Evolutionary conservation across 2,113 vertebrate genomes (phyloP).

Genomic region (Macquaria australasica): DNA sequence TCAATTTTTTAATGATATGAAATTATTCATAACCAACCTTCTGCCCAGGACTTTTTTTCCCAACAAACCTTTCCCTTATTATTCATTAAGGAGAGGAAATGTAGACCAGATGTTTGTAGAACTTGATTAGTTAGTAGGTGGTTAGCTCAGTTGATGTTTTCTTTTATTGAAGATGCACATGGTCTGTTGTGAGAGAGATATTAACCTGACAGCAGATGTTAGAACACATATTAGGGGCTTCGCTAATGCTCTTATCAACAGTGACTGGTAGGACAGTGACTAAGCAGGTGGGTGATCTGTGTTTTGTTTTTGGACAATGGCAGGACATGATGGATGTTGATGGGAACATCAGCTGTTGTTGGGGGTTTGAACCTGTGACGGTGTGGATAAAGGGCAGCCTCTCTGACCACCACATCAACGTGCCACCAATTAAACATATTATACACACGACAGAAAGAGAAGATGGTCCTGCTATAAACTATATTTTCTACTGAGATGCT

Average conservation of each 20-base stretch:
- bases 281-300: neutral
- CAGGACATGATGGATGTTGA: neutral
- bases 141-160: neutral
- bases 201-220: conserved; percentile 21
- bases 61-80: neutral
- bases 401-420: neutral
- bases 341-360: neutral
- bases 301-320: neutral
- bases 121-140: neutral
- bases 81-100: neutral
- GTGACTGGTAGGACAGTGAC: neutral
- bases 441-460: neutral
- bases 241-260: neutral
- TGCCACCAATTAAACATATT: neutral
- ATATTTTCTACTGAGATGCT: neutral
- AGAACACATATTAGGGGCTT: neutral
- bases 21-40: neutral
- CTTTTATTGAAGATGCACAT: neutral
- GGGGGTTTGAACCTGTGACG: neutral
- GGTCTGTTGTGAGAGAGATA: neutral
- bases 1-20: neutral
- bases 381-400: neutral
- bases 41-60: neutral
- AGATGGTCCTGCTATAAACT: neutral
- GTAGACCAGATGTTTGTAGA: neutral